These are phyloP conservation scores for Aethina tumida DNA, from an alignment of 1,140 invertebrate species.

Conservation along the genomic window DNA sequence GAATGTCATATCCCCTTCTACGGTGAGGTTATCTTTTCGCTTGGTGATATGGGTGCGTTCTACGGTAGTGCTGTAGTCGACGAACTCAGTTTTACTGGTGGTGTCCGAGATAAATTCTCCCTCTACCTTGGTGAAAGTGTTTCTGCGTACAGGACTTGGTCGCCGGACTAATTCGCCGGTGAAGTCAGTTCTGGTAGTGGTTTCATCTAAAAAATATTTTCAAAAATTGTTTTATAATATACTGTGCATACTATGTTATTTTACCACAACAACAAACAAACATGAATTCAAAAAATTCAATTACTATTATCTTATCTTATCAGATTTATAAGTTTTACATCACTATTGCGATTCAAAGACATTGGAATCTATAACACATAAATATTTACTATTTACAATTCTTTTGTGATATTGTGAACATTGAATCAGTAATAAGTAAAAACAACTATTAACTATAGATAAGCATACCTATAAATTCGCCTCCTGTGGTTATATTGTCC, in stretches of 20 bases:
- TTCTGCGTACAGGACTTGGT: constrained; percentile 58
- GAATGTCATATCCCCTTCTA: constrained; percentile 54
- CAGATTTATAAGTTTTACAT: too few relatives aligned
- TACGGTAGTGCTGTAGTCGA: constrained; percentile 47
- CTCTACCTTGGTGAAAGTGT: constrained; percentile 73
- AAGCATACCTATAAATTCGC: constrained; percentile 40
- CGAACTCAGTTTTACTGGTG: constrained; percentile 53
- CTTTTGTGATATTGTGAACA: too few relatives aligned
- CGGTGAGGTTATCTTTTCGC: constrained; percentile 51
- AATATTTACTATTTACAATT: too few relatives aligned
- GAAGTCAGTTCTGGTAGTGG: constrained; percentile 54
- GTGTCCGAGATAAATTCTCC: constrained; percentile 59
- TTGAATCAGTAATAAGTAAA: too few relatives aligned
- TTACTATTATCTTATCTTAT: too few relatives aligned
- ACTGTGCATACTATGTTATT: too few relatives aligned
- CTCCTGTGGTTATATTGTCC: constrained; percentile 49
- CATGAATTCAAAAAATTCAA: too few relatives aligned
- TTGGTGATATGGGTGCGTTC: constrained; percentile 49
- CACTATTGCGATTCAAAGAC: too few relatives aligned
- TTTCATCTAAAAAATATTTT: constrained; percentile 50
- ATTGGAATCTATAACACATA: too few relatives aligned
- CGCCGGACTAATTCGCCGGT: constrained; percentile 53
- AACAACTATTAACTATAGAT: too few relatives aligned
- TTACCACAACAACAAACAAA: too few relatives aligned
- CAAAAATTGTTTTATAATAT: constrained; percentile 1